These are phyloP conservation scores for Cydia fagiglandana DNA, from an alignment of 1,140 invertebrate genomes.

Conservation along the genomic window DNA sequence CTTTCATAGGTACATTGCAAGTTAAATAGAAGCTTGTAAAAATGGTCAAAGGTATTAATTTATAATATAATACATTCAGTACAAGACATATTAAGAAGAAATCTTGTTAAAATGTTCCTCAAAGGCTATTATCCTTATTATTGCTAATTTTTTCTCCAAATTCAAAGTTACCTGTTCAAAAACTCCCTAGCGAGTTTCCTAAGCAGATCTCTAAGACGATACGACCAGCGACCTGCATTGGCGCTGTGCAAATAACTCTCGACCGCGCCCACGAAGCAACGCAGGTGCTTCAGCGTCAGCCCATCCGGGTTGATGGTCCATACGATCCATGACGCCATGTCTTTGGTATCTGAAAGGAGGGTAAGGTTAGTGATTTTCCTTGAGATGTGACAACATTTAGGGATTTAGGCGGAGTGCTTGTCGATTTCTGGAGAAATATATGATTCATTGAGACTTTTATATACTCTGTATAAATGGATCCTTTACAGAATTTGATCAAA, in stretches of 20 bases:
- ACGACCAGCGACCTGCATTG: constrained; percentile 89
- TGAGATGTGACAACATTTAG: constrained; percentile 7
- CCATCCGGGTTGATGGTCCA: constrained; percentile 81
- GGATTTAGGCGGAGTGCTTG: constrained; percentile 13
- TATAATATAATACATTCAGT: too few species aligned
- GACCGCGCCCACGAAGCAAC: constrained; percentile 89
- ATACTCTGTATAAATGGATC: too few species aligned
- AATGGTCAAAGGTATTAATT: too few species aligned
- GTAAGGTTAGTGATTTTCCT: not conserved
- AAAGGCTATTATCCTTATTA: too few species aligned
- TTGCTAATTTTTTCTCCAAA: too few species aligned
- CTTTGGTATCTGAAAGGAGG: constrained; percentile 73
- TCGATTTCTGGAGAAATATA: not conserved
- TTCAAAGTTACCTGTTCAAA: constrained; percentile 56
- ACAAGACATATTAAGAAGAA: too few species aligned
- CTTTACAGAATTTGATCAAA: too few species aligned
- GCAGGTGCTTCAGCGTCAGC: constrained; percentile 86
- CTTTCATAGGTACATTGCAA: too few species aligned
- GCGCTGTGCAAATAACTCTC: constrained; percentile 95
- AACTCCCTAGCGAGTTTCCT: constrained; percentile 79
- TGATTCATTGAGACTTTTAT: too few species aligned
- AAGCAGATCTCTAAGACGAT: constrained; percentile 82
- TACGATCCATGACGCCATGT: constrained; percentile 86
- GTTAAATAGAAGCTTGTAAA: too few species aligned
- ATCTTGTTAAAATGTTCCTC: too few species aligned